Evolutionary conservation across 2,797 vertebrate species (phyloP).

Genomic region (Gymnocypris eckloni): DNA sequence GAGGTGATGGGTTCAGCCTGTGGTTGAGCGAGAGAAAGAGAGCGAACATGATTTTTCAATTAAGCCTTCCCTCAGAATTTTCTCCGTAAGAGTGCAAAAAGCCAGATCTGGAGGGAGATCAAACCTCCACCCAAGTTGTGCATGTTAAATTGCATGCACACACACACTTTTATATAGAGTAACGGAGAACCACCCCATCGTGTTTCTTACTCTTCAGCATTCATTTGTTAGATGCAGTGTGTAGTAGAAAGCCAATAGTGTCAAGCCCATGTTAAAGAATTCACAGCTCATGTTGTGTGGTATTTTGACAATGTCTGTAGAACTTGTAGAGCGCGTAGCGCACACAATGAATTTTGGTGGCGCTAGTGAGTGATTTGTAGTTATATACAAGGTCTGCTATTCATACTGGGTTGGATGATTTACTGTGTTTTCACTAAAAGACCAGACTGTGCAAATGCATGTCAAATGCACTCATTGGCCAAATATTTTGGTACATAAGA

Average conservation of each 20-base stretch:
- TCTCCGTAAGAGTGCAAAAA: constrained; percentile 55
- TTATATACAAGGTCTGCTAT: not conserved
- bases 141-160: constrained; percentile 8
- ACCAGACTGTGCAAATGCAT: not conserved
- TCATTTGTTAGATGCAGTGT: not conserved
- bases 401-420: not conserved
- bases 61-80: constrained; percentile 53
- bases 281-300: constrained; percentile 5
- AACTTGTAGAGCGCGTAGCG: not conserved
- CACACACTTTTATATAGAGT: not conserved
- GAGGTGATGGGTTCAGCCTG: constrained; percentile 39
- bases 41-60: constrained; percentile 64
- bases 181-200: not conserved
- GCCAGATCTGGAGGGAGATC: constrained; percentile 59
- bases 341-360: not conserved
- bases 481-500: not conserved
- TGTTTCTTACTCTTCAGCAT: constrained; percentile 7
- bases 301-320: constrained; percentile 12
- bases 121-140: constrained; percentile 49
- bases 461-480: not conserved
- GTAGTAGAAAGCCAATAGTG: not conserved
- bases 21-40: constrained; percentile 21
- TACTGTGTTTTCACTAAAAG: not conserved
- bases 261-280: constrained; percentile 6
- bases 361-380: constrained; percentile 14